Evolutionary conservation across 2,888 invertebrate genomes (phyloP).

Genomic region (Epinotia ramella): DNA sequence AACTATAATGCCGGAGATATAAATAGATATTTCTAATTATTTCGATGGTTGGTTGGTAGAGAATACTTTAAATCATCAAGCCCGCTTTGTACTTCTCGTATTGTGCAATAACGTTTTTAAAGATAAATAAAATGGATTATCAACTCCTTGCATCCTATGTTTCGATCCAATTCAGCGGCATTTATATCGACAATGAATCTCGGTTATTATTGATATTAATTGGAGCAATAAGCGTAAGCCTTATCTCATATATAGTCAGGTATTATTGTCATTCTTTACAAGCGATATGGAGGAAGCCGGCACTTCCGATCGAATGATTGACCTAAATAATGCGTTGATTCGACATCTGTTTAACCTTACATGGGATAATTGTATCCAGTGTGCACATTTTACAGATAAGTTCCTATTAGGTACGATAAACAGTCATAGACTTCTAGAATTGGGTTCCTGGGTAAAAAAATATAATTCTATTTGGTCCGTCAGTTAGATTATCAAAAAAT

Average conservation of each 20-base stretch:
- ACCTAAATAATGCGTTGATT: conserved; percentile 33
- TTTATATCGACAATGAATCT: conserved; percentile 26
- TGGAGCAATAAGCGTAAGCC: conserved; percentile 26
- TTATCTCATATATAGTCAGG: conserved; percentile 37
- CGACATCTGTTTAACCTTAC: conserved; percentile 12
- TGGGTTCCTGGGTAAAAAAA: no score
- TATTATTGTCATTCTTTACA: conserved; percentile 35
- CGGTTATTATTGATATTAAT: conserved; percentile 45
- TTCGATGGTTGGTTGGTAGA: no score
- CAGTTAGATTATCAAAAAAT: no score
- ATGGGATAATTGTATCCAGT: conserved; percentile 25
- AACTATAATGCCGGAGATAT: no score
- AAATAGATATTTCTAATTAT: no score
- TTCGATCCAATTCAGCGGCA: conserved; percentile 1
- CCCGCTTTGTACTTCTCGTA: no score
- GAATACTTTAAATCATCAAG: no score
- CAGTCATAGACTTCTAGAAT: no score
- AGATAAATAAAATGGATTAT: background rate
- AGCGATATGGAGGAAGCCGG: conserved; percentile 28
- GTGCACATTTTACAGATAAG: background rate
- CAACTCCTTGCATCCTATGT: conserved; percentile 20
- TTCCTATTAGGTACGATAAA: no score
- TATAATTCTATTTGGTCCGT: no score
- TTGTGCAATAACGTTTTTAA: no score
- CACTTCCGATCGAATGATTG: conserved; percentile 36